Evolutionary conservation across 2,797 vertebrate species (phyloP), one percentile per base, ranked within the genome.

Genomic region (Anniella stebbinsi): DNA sequence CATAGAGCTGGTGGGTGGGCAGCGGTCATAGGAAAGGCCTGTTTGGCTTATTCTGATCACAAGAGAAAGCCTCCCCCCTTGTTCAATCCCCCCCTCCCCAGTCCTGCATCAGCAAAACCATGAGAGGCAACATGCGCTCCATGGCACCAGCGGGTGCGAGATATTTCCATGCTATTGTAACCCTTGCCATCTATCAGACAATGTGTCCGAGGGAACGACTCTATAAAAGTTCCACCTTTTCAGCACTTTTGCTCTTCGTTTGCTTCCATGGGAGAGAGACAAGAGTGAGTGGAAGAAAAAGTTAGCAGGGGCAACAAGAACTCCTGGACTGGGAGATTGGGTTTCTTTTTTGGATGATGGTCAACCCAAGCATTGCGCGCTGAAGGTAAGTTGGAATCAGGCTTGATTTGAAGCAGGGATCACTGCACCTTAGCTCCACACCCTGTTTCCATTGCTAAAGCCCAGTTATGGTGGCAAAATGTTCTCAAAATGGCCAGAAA

Each of bases 31-130:
- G 63, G 72, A 77, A 48, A 33, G 41, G 80, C 45, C 54, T 41
- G 48, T 38, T 70, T 28, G 5, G 48, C 73, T 90, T 18, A 84
- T 30, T 45, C 80, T 30, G 0, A 10, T 23, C 10, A 51, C 57
- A 72, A 89, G 51, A 73, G 75, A 67, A 89, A 45, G 28, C 51
- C 18, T 1, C 36, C 88, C 30, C 10, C 45, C 0, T 33, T 1
- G 1, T 18, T 18, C 38, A 28, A 1, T 3, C 3, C 6, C 41
- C 12, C 33, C 28, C 51, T 9, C 45, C 4, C 5, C 15, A 12
- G 17, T 45, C 69, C 76, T 90, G 82, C 80, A 89, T 93, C 92
- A 93, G 92, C 90, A 93, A 83, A 93, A 89, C 25, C 12, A 18
- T 0, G 1, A 28, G 84, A 23, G 36, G 23, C 18, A 72, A 54